Conservation (phyloP, 1,140 invertebrate species). For the Orius insidiosus region DNA sequence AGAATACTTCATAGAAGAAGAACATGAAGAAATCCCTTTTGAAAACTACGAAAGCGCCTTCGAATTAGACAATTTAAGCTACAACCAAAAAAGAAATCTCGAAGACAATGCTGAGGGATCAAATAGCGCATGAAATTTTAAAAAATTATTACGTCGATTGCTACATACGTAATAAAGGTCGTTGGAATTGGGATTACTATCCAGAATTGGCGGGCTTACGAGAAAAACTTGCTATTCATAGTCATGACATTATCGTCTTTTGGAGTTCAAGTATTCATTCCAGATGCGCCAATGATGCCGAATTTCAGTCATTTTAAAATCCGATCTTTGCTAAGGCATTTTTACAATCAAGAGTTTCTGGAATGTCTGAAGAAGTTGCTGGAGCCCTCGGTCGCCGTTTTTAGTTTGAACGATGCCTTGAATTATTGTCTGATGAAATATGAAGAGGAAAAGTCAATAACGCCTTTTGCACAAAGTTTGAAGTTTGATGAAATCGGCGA, state of each 20-base stretch:
- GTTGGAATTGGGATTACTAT: constrained; percentile 19
- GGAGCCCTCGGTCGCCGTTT: constrained; percentile 29
- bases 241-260: constrained; percentile 35
- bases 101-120: no score
- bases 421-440: constrained; percentile 32
- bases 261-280: constrained; percentile 34
- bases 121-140: no score
- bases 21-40: no score
- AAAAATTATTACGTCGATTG: neutral
- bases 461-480: constrained; percentile 25
- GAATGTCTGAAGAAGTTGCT: constrained; percentile 29
- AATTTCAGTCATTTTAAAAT: constrained; percentile 26
- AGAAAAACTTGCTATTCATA: constrained; percentile 30
- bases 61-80: no score
- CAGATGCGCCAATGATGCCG: constrained; percentile 23
- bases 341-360: constrained; percentile 25
- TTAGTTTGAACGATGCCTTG: constrained; percentile 33
- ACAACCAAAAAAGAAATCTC: no score
- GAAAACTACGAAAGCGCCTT: no score
- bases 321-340: constrained; percentile 30
- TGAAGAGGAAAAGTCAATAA: constrained; percentile 3
- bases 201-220: constrained; percentile 4
- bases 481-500: constrained; percentile 12
- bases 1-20: no score
- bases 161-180: constrained; percentile 4